Base-by-base conservation (phyloP, 2,113 vertebrate species). In the Epinephelus lanceolatus region DNA sequence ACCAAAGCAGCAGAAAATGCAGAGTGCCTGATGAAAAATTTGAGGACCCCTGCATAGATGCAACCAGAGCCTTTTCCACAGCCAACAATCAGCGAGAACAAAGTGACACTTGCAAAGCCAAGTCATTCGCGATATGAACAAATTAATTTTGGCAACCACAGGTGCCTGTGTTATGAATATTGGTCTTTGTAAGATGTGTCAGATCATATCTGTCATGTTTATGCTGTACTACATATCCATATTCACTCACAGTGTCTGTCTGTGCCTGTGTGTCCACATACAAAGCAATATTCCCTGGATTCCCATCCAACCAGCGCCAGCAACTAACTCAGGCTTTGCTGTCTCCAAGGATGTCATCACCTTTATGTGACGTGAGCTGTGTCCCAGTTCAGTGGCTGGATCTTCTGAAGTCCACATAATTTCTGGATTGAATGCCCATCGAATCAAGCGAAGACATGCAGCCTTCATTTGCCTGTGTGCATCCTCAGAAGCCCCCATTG, bases 281-380 rank as follows among this genome's bases (percentile, higher is more conserved):
- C 52, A 71, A 1, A 27, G 65, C 23, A 83, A 30, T 59, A 10
- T 67, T 56, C 52, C 37, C 71, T 42, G 6, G 55, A 71, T 56
- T 71, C 45, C n/a, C 40, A 70, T 80, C 72, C 65, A 76, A 71
- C 67, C 33, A 67, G 14, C 30, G 0, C 45, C 53, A 37, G 45
- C 33, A 52, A 71, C 42, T 15, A 23, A 61, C 62, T 85, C 69
- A 1, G 18, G 23, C 69, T 56, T 53, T n/a, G 65, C 37, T 52
- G 68, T 71, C 70, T 23, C 57, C 57, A 70, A 62, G 33, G 56
- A 80, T 76, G 47, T 78, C 80, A 69, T 88, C 65, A 78, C 47
- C 40, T 72, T 23, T 17, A 30, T 61, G 67, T 71, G 72, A 42
- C 72, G 53, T 60, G 66, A 37, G 15, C 53, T 19, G 49, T 2